These are phyloP conservation scores for Anorthoa munda DNA, from an alignment of 2,888 invertebrate species.

Conservation along the genomic window DNA sequence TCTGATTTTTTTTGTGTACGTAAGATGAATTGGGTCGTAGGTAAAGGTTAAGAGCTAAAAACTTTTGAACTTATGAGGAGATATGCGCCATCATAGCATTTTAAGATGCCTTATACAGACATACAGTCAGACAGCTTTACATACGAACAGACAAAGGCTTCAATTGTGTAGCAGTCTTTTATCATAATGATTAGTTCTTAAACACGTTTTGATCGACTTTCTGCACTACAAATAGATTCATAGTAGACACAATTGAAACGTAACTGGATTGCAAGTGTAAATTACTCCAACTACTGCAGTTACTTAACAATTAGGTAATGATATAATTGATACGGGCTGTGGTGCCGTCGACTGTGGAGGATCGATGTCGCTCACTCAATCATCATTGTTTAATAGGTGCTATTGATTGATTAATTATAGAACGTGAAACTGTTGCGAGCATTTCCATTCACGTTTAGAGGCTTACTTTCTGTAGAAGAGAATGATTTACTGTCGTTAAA, in stretches of 20 bases:
- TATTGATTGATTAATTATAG: conserved; percentile 14
- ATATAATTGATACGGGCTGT: conserved; percentile 48
- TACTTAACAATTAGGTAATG: conserved; percentile 46
- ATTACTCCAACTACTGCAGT: conserved; percentile 9
- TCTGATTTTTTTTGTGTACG: not conserved
- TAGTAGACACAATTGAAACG: conserved; percentile 3
- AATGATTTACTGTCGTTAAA: too few species aligned
- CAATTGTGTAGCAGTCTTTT: too few species aligned
- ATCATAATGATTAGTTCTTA: not conserved
- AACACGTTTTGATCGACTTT: not conserved
- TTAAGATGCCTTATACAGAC: too few species aligned
- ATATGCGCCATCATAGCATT: too few species aligned
- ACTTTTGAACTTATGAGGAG: too few species aligned
- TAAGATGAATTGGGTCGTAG: not conserved
- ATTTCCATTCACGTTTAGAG: too few species aligned
- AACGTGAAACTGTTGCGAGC: too few species aligned
- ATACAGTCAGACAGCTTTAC: not conserved
- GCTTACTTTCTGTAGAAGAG: too few species aligned
- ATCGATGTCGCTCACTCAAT: conserved; percentile 1
- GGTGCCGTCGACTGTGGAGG: not conserved
- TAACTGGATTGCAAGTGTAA: not conserved
- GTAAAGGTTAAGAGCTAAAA: too few species aligned
- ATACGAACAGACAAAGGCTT: too few species aligned
- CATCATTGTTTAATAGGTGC: conserved; percentile 15
- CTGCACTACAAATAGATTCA: conserved; percentile 3